These are phyloP conservation scores for Alethe castanea DNA, from an alignment of 2,113 vertebrate genomes.

Conservation along the genomic window DNA sequence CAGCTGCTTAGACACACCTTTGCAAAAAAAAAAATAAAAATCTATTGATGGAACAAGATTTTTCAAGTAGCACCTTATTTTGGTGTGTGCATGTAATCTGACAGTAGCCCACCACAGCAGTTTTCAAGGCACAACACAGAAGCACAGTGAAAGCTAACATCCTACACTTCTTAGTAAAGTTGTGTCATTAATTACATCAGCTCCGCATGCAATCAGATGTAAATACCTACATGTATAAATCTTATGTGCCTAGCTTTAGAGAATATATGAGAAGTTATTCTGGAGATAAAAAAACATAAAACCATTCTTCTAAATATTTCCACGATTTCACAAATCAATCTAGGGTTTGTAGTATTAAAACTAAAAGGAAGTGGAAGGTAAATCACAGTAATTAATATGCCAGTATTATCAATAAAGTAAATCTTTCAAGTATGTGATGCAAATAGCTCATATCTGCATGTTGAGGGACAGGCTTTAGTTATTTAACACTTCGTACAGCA, in stretches of 20 bases:
- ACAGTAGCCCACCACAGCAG: not conserved
- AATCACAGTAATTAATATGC: not conserved
- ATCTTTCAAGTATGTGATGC: not conserved
- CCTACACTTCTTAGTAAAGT: not conserved
- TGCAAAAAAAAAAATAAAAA: not conserved
- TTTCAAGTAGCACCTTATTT: not conserved
- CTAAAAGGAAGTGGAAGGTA: not conserved
- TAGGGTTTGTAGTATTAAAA: not conserved
- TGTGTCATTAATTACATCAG: not conserved
- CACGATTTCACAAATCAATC: not conserved
- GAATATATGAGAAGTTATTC: not conserved
- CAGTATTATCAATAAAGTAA: not conserved
- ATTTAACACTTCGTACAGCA: not conserved
- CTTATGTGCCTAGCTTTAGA: not conserved
- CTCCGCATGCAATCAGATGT: not conserved
- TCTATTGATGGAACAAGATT: not conserved
- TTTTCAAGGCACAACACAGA: not conserved
- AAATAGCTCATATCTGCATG: not conserved
- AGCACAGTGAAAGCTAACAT: not conserved
- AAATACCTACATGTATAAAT: not conserved
- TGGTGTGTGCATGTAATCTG: not conserved
- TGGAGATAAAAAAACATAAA: not conserved
- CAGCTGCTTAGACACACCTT: not conserved
- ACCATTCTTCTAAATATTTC: not conserved
- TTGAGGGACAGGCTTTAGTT: not conserved